Conservation (phyloP, 2,113 vertebrate species). For the Archocentrus centrarchus region DNA sequence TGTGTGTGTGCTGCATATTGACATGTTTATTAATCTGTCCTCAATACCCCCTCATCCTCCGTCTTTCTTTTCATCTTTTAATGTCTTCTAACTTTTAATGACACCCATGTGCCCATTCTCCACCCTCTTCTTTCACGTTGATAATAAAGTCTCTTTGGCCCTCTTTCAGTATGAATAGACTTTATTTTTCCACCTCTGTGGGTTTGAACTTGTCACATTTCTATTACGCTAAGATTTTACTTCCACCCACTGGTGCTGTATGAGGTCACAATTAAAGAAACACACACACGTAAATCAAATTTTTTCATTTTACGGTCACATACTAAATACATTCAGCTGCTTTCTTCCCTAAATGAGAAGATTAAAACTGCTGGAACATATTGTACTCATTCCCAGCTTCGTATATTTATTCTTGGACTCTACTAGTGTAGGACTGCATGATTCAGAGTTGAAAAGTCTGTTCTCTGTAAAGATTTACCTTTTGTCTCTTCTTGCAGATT, state of each 20-base stretch:
- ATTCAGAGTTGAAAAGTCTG: not conserved
- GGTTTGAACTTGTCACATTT: slow-evolving; percentile 31
- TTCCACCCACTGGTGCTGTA: slow-evolving; percentile 27
- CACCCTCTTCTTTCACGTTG: not conserved
- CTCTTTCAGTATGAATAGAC: slow-evolving; percentile 17
- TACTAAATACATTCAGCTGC: not conserved
- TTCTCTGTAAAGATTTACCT: not conserved
- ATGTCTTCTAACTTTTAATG: slow-evolving; percentile 23
- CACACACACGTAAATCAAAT: not conserved
- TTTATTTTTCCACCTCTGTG: slow-evolving; percentile 28
- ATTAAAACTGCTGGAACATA: not conserved
- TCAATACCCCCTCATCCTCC: not conserved
- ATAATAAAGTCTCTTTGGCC: slow-evolving; percentile 6
- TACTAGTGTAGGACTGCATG: not conserved
- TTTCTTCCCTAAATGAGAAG: not conserved
- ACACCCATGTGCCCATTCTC: not conserved
- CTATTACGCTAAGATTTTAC: slow-evolving; percentile 8
- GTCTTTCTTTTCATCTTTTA: not conserved
- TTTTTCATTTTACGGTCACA: not conserved
- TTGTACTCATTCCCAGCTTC: not conserved
- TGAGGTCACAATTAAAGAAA: slow-evolving; percentile 17
- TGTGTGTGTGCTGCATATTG: slow-evolving; percentile 10
- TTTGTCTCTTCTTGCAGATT: not conserved
- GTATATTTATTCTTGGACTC: not conserved
- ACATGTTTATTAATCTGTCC: slow-evolving; percentile 18